Evolutionary conservation across 1,140 invertebrate species (phyloP), one percentile per base, ranked within the genome.

Genomic region (Ctenoplectra terminalis): DNA sequence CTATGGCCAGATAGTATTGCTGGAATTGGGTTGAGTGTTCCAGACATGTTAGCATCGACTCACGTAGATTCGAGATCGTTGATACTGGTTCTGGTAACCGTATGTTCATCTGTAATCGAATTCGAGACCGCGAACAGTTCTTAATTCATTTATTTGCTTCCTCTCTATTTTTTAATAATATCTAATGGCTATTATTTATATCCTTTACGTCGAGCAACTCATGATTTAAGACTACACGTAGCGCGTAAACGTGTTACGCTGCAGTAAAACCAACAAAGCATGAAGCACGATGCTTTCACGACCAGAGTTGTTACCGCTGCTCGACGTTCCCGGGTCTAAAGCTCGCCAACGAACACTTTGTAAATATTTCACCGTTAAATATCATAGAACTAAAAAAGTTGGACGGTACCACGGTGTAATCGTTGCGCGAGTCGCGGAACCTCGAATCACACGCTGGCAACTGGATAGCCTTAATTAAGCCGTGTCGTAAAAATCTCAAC

Each of bases 391-490:
- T 13, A 43, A 77, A 52, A 76, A 37, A 26, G 4, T 9, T 23
- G 23, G 23, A 0, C 26, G n/a, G n/a, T n/a, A n/a, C 11, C 15
- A 1, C 23, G 23, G 46, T 8, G 26, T 46, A 69, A 29, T 50
- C 17, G 26, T 2, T 58, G 17, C 54, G 23, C 26, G n/a, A 40
- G 66, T n/a, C 17, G 48, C 13, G 26, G 23, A 46, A n/a, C 9
- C 40, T 73, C 8, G 54, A 31, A 60, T 31, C 71, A 23, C 11
- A 31, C 0, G 20, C 9, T 13, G 20, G 5, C 5, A 60, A 26
- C 48, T 67, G 64, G 40, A 60, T 29, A 37, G 48, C 31, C 17
- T 70, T 78, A 78, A 78, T 78, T 78, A 77, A 78, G 15, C 13
- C 61, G 20, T 29, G 17, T 11, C 20, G n/a, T 26, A 26, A 29